Evolutionary conservation across 2,113 vertebrate genomes (phyloP).

Genomic region (Toxotes jaculatrix): DNA sequence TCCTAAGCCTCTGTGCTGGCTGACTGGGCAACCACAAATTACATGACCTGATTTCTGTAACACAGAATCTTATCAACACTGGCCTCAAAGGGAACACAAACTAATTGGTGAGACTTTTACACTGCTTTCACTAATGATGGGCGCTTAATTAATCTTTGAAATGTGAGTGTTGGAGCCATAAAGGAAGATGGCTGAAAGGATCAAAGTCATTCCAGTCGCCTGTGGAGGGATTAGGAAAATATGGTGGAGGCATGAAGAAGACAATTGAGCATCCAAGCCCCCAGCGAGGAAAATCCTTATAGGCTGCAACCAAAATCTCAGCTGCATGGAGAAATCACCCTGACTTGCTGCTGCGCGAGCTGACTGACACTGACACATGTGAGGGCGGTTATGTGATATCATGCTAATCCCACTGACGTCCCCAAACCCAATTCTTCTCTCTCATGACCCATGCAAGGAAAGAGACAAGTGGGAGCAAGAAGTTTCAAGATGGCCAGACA

Average conservation of each 20-base stretch:
- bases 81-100: constrained; percentile 63
- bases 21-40: constrained; percentile 60
- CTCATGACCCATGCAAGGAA: constrained; percentile 21
- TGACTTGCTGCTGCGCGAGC: constrained; percentile 9
- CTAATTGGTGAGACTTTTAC: constrained; percentile 72
- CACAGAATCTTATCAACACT: constrained; percentile 63
- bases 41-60: constrained; percentile 73
- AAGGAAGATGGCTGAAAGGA: constrained; percentile 59
- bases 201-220: constrained; percentile 64
- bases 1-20: constrained; percentile 14
- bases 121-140: constrained; percentile 60
- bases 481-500: not conserved
- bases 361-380: constrained; percentile 63
- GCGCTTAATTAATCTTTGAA: constrained; percentile 71
- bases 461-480: not conserved
- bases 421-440: constrained; percentile 24
- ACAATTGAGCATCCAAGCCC: constrained; percentile 55
- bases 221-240: constrained; percentile 71
- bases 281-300: constrained; percentile 58
- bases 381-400: constrained; percentile 66
- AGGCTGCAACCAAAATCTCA: constrained; percentile 51
- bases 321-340: constrained; percentile 43
- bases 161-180: constrained; percentile 47
- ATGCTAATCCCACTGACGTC: constrained; percentile 62
- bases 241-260: constrained; percentile 43